Base-by-base conservation (phyloP, 1,140 invertebrate genomes). In the Cheumatopsyche charites region DNA sequence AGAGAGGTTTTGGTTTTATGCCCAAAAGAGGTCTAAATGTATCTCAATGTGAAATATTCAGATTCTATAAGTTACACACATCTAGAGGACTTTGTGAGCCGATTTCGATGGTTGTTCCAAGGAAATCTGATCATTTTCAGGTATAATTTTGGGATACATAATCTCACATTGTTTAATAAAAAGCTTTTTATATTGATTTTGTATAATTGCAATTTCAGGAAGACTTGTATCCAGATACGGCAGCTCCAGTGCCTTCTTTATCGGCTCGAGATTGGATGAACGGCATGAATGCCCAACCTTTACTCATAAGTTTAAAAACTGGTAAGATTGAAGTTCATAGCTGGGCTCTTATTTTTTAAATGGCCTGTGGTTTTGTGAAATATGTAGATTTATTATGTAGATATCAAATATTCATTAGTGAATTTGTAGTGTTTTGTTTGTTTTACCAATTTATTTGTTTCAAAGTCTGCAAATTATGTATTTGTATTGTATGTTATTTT, bases 201-300 rank as follows among this genome's bases (percentile, higher is more conserved):
- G 45, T n/a, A 47, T 49, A 41, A 12, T 43, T 45, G 5, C 43
- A 23, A 7, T 82, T 81, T 23, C 80, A 87, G 88, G 92, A 94
- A 78, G 96, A 98, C 82, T 83, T 98, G 29, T 98, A 94, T 82
- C 96, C 96, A 0, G 94, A 97, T 77, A 98, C 96, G 3, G 87
- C 90, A 6, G 92, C 93, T 67, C 89, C 90, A 0, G 90, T 89
- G 69, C 92, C 95, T 0, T 90, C 93, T 4, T 80, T 97, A 1
- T 88, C 90, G n/a, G 92, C 94, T 11, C 89, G 90, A 72, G 94
- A 97, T 80, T 97, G 95, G 94, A 87, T 94, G 26, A 89, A 85
- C 77, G 95, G 95, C 2, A 88, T 92, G 76, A 95, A 95, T 79
- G 87, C 88, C 65, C 87, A 88, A 47, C 95, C 94, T 0, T 82